Conservation (phyloP, 2,888 invertebrate species). For the Elmis aenea region DNA sequence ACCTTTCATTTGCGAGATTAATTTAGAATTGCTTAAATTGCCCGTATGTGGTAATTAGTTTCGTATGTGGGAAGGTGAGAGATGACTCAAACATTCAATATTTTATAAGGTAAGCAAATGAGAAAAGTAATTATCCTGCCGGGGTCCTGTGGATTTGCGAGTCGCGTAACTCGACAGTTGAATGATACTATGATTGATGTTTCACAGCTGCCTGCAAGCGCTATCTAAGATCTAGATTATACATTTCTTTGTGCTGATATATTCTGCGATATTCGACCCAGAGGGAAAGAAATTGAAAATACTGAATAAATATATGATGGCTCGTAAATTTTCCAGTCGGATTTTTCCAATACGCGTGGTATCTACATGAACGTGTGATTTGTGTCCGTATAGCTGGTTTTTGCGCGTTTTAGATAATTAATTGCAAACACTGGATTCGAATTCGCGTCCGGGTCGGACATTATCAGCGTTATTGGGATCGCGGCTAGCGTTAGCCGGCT, state of each 20-base stretch:
- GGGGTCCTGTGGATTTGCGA: conserved; percentile 8
- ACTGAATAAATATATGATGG: conserved; percentile 41
- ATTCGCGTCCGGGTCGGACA: conserved; percentile 32
- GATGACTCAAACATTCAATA: too few relatives aligned
- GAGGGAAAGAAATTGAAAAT: conserved; percentile 39
- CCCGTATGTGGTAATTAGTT: too few relatives aligned
- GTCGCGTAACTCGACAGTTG: conserved; percentile 16
- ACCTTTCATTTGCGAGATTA: too few relatives aligned
- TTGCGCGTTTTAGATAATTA: conserved; percentile 34
- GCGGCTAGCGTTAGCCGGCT: conserved; percentile 20
- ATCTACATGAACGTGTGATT: conserved; percentile 37
- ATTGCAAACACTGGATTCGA: conserved; percentile 37
- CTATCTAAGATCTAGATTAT: conserved; percentile 36
- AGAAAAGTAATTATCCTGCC: background rate
- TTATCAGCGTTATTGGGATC: conserved; percentile 39
- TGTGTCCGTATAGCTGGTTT: conserved; percentile 34
- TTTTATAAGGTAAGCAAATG: background rate
- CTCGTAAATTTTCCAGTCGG: conserved; percentile 36
- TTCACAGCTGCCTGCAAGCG: conserved; percentile 33
- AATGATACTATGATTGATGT: conserved; percentile 37
- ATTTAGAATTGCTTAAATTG: too few relatives aligned
- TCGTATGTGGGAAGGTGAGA: too few relatives aligned
- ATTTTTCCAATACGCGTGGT: conserved; percentile 37
- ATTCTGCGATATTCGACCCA: conserved; percentile 33
- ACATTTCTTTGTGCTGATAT: conserved; percentile 37